Evolutionary conservation across 2,888 invertebrate species (phyloP).

Genomic region (Geotrupes spiniger): DNA sequence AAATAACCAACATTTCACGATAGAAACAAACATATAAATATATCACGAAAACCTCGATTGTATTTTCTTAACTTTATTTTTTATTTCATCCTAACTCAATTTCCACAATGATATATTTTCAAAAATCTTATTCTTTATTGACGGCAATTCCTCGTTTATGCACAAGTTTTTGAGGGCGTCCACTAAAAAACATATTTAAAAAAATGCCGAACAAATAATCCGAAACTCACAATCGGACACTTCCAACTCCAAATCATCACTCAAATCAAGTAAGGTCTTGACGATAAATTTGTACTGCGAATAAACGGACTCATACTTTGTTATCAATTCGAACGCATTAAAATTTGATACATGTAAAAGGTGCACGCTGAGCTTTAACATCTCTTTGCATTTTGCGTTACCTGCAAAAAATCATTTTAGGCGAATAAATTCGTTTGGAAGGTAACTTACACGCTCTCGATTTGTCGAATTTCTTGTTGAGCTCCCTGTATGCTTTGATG

Average conservation of each 20-base stretch:
- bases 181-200: conserved; percentile 20
- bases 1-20: too few species aligned
- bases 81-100: background rate
- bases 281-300: conserved; percentile 38
- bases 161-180: conserved; percentile 28
- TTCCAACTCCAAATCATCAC: conserved; percentile 11
- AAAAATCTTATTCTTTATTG: conserved; percentile 2
- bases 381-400: conserved; percentile 4
- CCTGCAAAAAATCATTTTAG: background rate
- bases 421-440: too few species aligned
- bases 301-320: conserved; percentile 22
- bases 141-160: conserved; percentile 29
- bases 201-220: background rate
- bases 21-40: too few species aligned
- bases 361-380: conserved; percentile 22
- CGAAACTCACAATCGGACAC: conserved; percentile 23
- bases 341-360: conserved; percentile 31
- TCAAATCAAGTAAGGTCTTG: conserved; percentile 26
- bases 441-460: too few species aligned
- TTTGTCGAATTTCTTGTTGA: too few species aligned
- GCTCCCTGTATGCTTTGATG: conserved; percentile 6
- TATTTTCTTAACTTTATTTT: too few species aligned
- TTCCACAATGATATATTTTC: conserved; percentile 19
- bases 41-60: too few species aligned
- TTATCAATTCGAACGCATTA: conserved; percentile 35